Evolutionary conservation across 2,797 vertebrate genomes (phyloP).

Genomic region (Poecilia wingei): DNA sequence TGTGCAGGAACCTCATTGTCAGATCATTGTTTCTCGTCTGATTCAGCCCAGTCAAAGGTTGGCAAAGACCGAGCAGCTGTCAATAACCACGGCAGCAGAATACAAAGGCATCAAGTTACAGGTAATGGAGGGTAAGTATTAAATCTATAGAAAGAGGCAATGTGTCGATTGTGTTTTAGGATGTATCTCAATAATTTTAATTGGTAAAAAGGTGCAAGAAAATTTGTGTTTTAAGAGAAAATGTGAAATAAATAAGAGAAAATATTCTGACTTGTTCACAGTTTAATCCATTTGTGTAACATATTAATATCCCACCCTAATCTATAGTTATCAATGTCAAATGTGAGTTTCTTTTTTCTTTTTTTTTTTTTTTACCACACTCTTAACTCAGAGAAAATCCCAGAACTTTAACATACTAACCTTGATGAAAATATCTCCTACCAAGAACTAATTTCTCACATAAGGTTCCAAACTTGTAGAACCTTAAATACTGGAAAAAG

Average conservation of each 20-base stretch:
- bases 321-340: not conserved
- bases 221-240: not conserved
- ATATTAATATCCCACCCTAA: not conserved
- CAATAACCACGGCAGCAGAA: constrained; percentile 51
- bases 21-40: constrained; percentile 79
- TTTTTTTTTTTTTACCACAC: not conserved
- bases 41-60: constrained; percentile 76
- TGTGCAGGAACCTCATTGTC: constrained; percentile 78
- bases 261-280: not conserved
- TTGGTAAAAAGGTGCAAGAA: not conserved
- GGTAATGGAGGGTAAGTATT: constrained; percentile 46
- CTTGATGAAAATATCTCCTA: not conserved
- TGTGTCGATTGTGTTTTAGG: constrained; percentile 1
- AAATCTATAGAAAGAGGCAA: constrained; percentile 42
- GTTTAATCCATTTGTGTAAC: too few species aligned
- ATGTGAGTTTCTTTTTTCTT: not conserved
- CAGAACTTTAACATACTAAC: not conserved
- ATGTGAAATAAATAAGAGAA: not conserved
- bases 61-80: constrained; percentile 61
- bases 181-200: not conserved
- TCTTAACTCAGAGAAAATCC: not conserved
- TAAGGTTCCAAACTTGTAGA: not conserved
- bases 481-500: not conserved
- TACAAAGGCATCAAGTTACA: constrained; percentile 48
- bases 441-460: not conserved